Conservation (phyloP, 23 tunicate species). For the Trididemnum nubilum region DNA sequence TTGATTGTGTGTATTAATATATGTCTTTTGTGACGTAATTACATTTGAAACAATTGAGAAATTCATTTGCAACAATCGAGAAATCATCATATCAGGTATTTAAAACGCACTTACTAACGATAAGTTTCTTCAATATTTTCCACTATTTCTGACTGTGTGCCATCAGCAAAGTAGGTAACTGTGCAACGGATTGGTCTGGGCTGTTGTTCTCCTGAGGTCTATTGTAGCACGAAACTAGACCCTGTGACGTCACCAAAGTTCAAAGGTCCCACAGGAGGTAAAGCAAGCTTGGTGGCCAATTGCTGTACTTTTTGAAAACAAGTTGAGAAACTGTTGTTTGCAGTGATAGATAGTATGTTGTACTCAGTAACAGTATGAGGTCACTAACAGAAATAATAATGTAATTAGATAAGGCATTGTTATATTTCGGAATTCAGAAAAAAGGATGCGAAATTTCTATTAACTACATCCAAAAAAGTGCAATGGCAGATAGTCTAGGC, state of each 20-base stretch:
- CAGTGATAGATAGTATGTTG: slow-evolving; percentile 36
- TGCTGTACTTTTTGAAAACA: neutral
- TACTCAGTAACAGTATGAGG: slow-evolving; percentile 49
- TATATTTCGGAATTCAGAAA: neutral
- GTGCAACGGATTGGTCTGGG: slow-evolving; percentile 37
- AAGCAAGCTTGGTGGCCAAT: slow-evolving; percentile 32
- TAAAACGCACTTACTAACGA: neutral
- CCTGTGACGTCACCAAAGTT: slow-evolving; percentile 58
- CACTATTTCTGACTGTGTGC: slow-evolving; percentile 17
- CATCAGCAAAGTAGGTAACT: slow-evolving; percentile 36
- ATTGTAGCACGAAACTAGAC: slow-evolving; percentile 41
- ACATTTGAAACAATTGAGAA: too few species aligned
- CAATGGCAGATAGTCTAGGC: too few species aligned
- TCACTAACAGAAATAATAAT: slow-evolving; percentile 43
- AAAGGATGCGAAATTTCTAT: neutral
- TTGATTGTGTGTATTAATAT: too few species aligned
- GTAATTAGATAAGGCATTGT: too few species aligned
- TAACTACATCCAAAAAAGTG: neutral
- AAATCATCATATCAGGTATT: too few species aligned
- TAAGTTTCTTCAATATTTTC: slow-evolving; percentile 20
- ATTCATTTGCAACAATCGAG: too few species aligned
- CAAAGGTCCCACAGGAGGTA: slow-evolving; percentile 66
- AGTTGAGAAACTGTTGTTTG: slow-evolving; percentile 13
- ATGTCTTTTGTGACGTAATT: too few species aligned
- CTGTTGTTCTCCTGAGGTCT: slow-evolving; percentile 28